Conservation (phyloP, 2,113 vertebrate species). For the Formicarius rufipectus region DNA sequence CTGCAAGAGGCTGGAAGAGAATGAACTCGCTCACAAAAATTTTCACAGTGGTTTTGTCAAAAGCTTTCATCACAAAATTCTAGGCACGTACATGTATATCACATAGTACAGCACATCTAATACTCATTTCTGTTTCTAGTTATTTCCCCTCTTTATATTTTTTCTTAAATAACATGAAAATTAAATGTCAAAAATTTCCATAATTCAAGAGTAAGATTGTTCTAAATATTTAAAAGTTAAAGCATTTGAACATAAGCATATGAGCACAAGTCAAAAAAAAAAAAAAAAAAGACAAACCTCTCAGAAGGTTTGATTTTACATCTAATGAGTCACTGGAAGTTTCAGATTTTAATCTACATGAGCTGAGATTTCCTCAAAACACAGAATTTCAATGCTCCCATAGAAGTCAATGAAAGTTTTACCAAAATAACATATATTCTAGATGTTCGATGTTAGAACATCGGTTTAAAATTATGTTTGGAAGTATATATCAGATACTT, state of each 20-base stretch:
- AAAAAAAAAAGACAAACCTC: not conserved
- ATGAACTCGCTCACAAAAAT: not conserved
- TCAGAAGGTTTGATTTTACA: not conserved
- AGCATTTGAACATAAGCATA: constrained; percentile 23
- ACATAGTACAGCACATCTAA: not conserved
- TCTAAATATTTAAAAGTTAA: constrained; percentile 8
- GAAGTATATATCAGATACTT: not conserved
- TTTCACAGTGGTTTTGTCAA: not conserved
- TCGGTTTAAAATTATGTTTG: not conserved
- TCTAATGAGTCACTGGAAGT: constrained; percentile 2
- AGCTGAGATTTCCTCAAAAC: not conserved
- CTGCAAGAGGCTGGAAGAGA: not conserved
- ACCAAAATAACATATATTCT: not conserved
- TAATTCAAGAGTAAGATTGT: not conserved
- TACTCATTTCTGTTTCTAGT: not conserved
- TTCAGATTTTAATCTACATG: not conserved
- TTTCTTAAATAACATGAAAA: not conserved
- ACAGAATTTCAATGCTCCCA: not conserved
- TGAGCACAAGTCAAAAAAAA: constrained; percentile 13
- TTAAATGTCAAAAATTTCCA: not conserved
- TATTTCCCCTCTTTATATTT: not conserved
- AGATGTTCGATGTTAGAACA: not conserved
- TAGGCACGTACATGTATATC: not conserved
- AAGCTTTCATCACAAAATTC: not conserved
- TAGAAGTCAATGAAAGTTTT: not conserved